Conservation (phyloP, 2,113 vertebrate genomes). For the Zosterops japonicus region DNA sequence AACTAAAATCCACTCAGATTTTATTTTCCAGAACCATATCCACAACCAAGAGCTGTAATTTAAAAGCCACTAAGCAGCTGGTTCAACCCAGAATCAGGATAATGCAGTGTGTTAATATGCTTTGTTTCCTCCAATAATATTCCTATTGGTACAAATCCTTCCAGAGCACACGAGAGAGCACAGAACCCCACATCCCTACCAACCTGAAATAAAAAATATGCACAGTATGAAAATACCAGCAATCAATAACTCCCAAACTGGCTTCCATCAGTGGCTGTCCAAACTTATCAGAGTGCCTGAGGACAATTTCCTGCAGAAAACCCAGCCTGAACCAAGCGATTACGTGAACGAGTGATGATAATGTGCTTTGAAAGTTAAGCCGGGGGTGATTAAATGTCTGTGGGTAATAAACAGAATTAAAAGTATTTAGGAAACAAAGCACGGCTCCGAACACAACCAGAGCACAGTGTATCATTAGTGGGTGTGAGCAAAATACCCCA, state of each 20-base stretch:
- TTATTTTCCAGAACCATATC: neutral
- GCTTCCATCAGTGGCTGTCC: neutral
- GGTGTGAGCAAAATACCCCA: neutral
- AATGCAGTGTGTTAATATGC: neutral
- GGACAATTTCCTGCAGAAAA: constrained; percentile 66
- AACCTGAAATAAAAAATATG: constrained; percentile 24
- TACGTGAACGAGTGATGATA: constrained; percentile 39
- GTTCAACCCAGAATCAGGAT: neutral
- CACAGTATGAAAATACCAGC: constrained; percentile 18
- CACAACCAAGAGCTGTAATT: neutral
- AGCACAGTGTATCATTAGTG: neutral
- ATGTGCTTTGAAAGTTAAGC: constrained; percentile 69
- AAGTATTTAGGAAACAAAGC: constrained; percentile 47
- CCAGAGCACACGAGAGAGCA: neutral
- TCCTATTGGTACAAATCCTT: neutral
- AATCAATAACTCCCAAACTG: constrained; percentile 51
- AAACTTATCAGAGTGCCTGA: neutral
- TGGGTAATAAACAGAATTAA: constrained; percentile 58
- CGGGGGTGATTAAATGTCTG: constrained; percentile 54
- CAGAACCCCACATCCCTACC: neutral
- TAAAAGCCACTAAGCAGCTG: neutral
- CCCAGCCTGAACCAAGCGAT: constrained; percentile 18
- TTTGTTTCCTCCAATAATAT: neutral
- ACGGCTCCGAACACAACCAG: neutral
- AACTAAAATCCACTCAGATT: neutral